These are phyloP conservation scores for Incurvaria masculella DNA, from an alignment of 2,888 invertebrate species.

Conservation along the genomic window DNA sequence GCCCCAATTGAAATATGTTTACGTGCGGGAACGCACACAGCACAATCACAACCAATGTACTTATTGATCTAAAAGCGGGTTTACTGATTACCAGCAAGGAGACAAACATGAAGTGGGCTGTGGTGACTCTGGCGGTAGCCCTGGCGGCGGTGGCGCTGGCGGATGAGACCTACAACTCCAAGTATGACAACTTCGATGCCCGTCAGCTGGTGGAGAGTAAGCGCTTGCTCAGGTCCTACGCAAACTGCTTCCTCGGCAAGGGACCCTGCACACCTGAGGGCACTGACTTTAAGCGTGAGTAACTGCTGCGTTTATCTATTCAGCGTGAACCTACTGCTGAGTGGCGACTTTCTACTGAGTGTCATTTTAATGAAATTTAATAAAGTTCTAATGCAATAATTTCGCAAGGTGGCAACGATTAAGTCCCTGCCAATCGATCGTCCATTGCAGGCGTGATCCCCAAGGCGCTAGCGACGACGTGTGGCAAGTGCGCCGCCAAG, in stretches of 20 bases:
- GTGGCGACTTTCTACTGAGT: too few relatives aligned
- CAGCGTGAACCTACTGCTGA: too few relatives aligned
- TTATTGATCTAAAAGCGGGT: too few relatives aligned
- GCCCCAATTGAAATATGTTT: too few relatives aligned
- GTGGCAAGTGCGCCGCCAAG: constrained; percentile 57
- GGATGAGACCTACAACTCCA: constrained; percentile 52
- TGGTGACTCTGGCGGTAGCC: constrained; percentile 21
- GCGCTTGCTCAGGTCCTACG: constrained; percentile 64
- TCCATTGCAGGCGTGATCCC: constrained; percentile 59
- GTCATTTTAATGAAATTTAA: too few relatives aligned
- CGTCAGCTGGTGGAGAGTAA: constrained; percentile 61
- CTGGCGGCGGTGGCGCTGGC: constrained; percentile 35
- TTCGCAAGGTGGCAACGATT: too few relatives aligned
- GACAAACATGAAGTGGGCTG: constrained; percentile 8
- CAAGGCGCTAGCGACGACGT: constrained; percentile 56
- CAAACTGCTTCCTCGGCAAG: constrained; percentile 62
- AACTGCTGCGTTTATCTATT: too few relatives aligned
- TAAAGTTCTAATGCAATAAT: too few relatives aligned
- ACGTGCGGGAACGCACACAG: too few relatives aligned
- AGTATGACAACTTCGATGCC: constrained; percentile 67
- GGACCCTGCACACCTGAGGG: constrained; percentile 71
- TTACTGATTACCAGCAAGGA: too few relatives aligned
- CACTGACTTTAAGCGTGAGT: constrained; percentile 66
- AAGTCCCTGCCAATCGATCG: too few relatives aligned
- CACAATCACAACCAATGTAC: too few relatives aligned